Evolutionary conservation across 2,888 invertebrate genomes (phyloP).

Genomic region (Rotaria socialis): DNA sequence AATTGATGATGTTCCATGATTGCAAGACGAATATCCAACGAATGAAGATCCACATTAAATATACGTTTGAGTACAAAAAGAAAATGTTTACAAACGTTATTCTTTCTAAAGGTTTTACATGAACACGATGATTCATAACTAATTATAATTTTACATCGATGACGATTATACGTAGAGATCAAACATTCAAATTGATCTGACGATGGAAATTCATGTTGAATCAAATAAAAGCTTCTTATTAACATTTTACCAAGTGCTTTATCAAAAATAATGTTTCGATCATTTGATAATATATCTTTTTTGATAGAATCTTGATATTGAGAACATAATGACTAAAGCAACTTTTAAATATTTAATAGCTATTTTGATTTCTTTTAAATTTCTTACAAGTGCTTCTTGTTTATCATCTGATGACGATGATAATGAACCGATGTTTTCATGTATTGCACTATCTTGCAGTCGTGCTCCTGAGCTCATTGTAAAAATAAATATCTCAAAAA

Average conservation of each 20-base stretch:
- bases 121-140: not conserved
- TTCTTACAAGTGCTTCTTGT: not conserved
- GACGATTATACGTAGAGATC: not conserved
- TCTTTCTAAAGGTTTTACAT: not conserved
- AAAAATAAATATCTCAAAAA: not conserved
- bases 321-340: not conserved
- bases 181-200: not conserved
- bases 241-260: not conserved
- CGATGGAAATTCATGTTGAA: not conserved
- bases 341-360: not conserved
- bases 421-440: not conserved
- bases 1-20: not conserved
- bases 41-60: not conserved
- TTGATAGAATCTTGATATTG: not conserved
- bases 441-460: not conserved
- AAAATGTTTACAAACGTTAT: constrained; percentile 1
- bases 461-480: not conserved
- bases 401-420: not conserved
- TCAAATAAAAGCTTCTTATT: not conserved
- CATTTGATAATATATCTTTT: not conserved
- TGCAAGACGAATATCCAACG: not conserved
- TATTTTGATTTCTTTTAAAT: not conserved
- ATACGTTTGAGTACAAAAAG: not conserved
- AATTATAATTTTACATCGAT: not conserved
- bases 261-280: not conserved